Evolutionary conservation across 2,113 vertebrate species (phyloP), one percentile per base, ranked within the genome.

Genomic region (Scophthalmus maximus): DNA sequence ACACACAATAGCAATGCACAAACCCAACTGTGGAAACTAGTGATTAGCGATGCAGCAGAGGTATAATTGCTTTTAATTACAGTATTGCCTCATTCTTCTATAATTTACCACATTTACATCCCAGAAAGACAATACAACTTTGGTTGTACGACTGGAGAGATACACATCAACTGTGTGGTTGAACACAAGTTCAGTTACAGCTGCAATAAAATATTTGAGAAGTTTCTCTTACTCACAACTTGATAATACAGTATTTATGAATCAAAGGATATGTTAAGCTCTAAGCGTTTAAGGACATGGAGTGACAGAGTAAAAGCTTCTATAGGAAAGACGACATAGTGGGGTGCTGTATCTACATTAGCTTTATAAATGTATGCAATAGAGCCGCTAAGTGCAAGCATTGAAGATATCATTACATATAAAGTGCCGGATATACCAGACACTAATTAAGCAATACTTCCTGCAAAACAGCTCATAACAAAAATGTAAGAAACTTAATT

Each of bases 401-500:
- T 87, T 38, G 77, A 78, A 75, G 53, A 53, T 76, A 73, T 58
- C 78, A 69, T 84, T 72, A 78, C 59, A 85, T 61, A 69, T 62
- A 10, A 40, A 76, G 80, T 87, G 76, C 67, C 63, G 68, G 79
- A 32, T 49, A 42, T 52, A 30, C 86, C 88, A 88, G 57, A 77
- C 77, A 82, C 81, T 74, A 82, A 30, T 76, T 67, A 91, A 91
- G 88, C 88, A 70, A 56, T 79, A 81, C 63, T 52, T 87, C 67
- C 67, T 86, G 89, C 84, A 83, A 87, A 92, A 88, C 74, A 67
- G 78, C 69, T 76, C 85, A 62, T 82, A 85, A 90, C 88, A 91
- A 91, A 81, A 91, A 87, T 81, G 77, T 91, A 90, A 91, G 78
- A 91, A 93, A 93, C 83, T 71, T 87, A 84, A 90, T 90, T 88